phyloP scores from a whole-genome alignment of 2,888 invertebrate species.

The Catonia carolina region DNA sequence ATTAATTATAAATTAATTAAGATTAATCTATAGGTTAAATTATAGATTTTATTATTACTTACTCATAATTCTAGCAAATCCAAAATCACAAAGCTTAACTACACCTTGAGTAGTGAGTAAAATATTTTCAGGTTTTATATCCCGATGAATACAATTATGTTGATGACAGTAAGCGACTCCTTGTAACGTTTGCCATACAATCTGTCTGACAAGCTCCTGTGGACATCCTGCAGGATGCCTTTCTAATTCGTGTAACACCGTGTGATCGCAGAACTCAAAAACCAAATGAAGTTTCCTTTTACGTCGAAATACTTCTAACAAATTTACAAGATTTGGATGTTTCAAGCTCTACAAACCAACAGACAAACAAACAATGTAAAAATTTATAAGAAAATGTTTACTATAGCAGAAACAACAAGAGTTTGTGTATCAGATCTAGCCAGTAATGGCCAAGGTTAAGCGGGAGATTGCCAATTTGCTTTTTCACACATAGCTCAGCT shows the following conservation, averaged over 20 bases:
- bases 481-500: no score
- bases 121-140: conserved; percentile 99
- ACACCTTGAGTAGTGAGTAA: conserved; percentile 86
- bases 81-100: conserved; percentile 97
- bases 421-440: no score
- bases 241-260: conserved; percentile 93
- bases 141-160: conserved; percentile 92
- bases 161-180: conserved; percentile 96
- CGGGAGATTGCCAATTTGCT: no score
- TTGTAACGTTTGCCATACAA: conserved; percentile 91
- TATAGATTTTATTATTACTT: no score
- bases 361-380: no score
- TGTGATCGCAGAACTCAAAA: conserved; percentile 97
- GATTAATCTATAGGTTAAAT: no score
- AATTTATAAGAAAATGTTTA: not conserved
- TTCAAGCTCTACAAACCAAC: conserved; percentile 73
- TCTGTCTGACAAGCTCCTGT: conserved; percentile 81
- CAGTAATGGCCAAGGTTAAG: no score
- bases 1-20: no score
- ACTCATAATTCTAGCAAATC: conserved; percentile 95
- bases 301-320: conserved; percentile 94
- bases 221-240: conserved; percentile 89
- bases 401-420: not conserved
- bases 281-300: conserved; percentile 94
- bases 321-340: conserved; percentile 94